Base-by-base conservation (phyloP, 2,888 invertebrate species). In the Torymus auratus region DNA sequence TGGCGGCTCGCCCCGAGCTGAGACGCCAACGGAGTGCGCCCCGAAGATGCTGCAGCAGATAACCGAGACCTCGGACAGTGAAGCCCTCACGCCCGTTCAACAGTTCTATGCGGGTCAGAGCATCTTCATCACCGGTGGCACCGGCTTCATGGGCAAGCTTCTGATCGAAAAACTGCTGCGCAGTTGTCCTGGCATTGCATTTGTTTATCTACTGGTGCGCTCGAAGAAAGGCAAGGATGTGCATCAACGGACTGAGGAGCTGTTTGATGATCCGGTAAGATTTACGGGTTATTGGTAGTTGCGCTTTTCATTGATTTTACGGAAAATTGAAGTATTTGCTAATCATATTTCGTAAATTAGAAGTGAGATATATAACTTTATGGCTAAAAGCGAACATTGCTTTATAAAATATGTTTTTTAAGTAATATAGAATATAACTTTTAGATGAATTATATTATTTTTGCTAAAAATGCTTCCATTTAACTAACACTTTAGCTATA, bases 81-180 rank as follows among this genome's bases (percentile, higher is more conserved):
- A 83, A 41, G 58, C 84, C 12, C 84, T 90, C 4, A 87, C 88
- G 7, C 86, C 88, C n/a, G 87, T 93, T 3, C 91, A 92, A 55
- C 90, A 92, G 73, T 93, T 92, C 85, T 94, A 92, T 87, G 86
- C 90, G 0, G 92, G 92, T 1, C 92, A 92, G 78, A 91, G 89
- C 77, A 87, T 94, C 73, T 92, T 94, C 81, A 91, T 95, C 80
- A 94, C 94, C 4, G 94, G 95, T 4, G 94, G 93, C 60, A 94
- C 94, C 3, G 95, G 95, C 2, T 95, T 95, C 87, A 90, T 95
- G 86, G 95, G 95, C 13, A 95, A 95, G 88, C 93, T 94, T n/a
- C 89, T 95, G 20, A 91, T 94, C 23, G 95, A 95, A 89, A 95
- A 95, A 88, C 89, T 95, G n/a, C 91, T 95, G 14, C 91, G 94